Evolutionary conservation across 2,888 invertebrate genomes (phyloP).

Genomic region (Amblyjoppa proteus): DNA sequence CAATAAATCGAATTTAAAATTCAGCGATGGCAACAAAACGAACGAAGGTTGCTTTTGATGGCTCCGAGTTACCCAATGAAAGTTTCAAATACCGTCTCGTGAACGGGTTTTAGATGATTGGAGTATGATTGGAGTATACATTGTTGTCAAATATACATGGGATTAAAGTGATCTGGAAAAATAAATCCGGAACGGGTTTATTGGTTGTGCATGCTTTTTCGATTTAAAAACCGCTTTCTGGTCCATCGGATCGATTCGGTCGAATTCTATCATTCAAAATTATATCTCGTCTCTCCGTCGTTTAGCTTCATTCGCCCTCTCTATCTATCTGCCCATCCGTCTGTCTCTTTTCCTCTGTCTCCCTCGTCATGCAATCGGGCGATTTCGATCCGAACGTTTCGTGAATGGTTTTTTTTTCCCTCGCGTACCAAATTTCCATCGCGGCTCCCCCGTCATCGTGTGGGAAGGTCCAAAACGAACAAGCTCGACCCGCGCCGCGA

Average conservation of each 20-base stretch:
- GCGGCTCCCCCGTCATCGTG: slow-evolving; percentile 3
- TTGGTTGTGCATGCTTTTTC: slow-evolving; percentile 25
- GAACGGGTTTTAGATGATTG: not conserved
- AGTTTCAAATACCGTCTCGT: not conserved
- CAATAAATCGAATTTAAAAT: not conserved
- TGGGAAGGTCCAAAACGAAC: slow-evolving; percentile 21
- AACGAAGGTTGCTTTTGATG: not conserved
- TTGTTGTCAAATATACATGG: not conserved
- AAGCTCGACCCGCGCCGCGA: not conserved
- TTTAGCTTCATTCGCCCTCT: not conserved
- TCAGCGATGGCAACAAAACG: not conserved
- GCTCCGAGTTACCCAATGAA: not conserved
- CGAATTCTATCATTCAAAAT: slow-evolving; percentile 26
- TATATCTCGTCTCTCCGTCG: slow-evolving; percentile 12
- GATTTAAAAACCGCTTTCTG: slow-evolving; percentile 44
- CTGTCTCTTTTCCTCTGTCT: not conserved
- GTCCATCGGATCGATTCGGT: slow-evolving; percentile 23
- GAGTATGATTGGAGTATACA: slow-evolving; percentile 3
- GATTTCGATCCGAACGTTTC: slow-evolving; percentile 29
- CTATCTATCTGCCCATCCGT: not conserved
- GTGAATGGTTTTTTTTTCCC: slow-evolving; percentile 58
- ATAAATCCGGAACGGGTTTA: slow-evolving; percentile 8
- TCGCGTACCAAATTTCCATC: slow-evolving; percentile 28
- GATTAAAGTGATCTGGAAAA: slow-evolving; percentile 16
- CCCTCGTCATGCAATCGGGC: slow-evolving; percentile 10